Conservation (phyloP, 2,888 invertebrate species). For the Masnerella sp. region DNA sequence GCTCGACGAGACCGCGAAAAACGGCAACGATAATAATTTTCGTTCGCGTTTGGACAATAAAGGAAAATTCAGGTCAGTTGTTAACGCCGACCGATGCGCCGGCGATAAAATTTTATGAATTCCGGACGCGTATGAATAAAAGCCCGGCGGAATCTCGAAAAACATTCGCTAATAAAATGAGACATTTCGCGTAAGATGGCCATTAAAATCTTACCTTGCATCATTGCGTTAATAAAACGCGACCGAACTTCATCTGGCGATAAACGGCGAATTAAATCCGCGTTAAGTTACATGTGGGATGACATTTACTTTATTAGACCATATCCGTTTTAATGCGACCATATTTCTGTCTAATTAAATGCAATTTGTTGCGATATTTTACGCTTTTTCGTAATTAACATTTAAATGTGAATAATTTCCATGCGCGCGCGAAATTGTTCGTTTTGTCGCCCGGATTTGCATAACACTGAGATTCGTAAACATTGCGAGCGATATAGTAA, state of each 20-base stretch:
- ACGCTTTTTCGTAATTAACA: no score
- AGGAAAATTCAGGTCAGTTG: conserved; percentile 41
- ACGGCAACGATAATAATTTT: conserved; percentile 41
- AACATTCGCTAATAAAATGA: conserved; percentile 45
- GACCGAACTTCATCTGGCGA: conserved; percentile 29
- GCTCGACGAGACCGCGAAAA: conserved; percentile 32
- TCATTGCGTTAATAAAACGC: conserved; percentile 32
- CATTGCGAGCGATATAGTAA: no score
- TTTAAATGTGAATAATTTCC: no score
- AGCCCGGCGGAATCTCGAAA: conserved; percentile 21
- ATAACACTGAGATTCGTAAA: no score
- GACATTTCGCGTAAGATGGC: conserved; percentile 20
- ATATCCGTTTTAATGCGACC: no score
- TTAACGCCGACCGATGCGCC: conserved; percentile 45
- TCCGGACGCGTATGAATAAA: conserved; percentile 30
- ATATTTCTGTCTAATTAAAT: no score
- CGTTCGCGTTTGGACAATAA: conserved; percentile 40
- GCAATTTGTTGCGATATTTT: no score
- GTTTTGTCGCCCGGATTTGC: no score
- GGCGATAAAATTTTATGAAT: conserved; percentile 48
- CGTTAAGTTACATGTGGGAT: no score
- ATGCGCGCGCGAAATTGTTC: no score
- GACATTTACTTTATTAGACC: no score
- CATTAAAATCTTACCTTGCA: conserved; percentile 46
- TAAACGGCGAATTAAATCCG: conserved; percentile 42